Percentiles rank a stretch among this genome's conserved stretches.
These are phyloP conservation scores for Chiloscyllium punctatum DNA, from an alignment of 2,797 vertebrate species.

Conservation along the genomic window DNA sequence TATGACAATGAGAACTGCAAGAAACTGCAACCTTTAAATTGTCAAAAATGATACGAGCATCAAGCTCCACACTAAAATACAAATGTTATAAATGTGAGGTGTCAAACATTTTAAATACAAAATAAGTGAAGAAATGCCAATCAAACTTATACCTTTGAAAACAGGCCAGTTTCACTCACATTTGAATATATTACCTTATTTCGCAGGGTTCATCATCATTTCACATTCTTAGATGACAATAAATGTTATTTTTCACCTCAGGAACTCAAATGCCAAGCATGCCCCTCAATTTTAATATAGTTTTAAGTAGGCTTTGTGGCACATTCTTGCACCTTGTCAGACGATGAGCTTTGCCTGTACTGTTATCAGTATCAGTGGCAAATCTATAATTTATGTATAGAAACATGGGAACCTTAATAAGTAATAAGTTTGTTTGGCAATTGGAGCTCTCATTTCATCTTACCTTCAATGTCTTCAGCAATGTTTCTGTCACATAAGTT, in stretches of 20 bases:
- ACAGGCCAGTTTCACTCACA: background rate
- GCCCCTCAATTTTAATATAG: background rate
- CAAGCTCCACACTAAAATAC: background rate
- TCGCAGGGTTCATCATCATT: background rate
- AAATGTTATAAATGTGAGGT: background rate
- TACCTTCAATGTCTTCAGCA: constrained; percentile 81
- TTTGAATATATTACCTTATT: background rate
- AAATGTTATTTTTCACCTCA: background rate
- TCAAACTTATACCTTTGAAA: background rate
- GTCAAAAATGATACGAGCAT: background rate
- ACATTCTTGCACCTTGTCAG: background rate
- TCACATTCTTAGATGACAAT: background rate
- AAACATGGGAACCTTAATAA: background rate
- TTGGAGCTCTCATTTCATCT: constrained; percentile 41
- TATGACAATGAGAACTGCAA: background rate
- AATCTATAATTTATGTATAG: too few relatives aligned
- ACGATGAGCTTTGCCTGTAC: too few relatives aligned
- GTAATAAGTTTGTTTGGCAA: background rate
- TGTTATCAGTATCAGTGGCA: too few relatives aligned
- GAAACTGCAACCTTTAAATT: background rate
- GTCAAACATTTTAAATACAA: background rate
- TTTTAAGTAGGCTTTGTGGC: background rate
- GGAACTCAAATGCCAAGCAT: background rate
- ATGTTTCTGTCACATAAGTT: constrained; percentile 74
- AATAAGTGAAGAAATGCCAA: background rate